Evolutionary conservation across 2,888 invertebrate species (phyloP), one percentile per base, ranked within the genome.

Genomic region (Andrena praecox): DNA sequence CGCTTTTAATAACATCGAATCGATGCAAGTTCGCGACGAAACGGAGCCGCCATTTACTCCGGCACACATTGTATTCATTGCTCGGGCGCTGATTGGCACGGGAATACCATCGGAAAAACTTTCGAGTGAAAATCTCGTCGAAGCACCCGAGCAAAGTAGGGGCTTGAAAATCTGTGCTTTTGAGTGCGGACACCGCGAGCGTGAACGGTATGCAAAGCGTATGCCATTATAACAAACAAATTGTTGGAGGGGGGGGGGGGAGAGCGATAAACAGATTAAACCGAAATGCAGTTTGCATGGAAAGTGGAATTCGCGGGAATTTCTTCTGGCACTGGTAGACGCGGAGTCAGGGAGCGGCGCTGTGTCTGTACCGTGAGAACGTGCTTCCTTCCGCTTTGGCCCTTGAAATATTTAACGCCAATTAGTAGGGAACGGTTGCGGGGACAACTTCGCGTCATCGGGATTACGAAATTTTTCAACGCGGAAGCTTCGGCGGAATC

Each of bases 211-310:
- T 69, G 68, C 68, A 56, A 69, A 78, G 56, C 42, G 63, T 24
- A 5, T 6, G 7, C 62, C 35, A 63, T 78, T 79, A 56, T 68
- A 63, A 68, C 16, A 63, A 78, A 78, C 68, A 79, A 79, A 78
- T 78, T 79, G 42, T 78, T 79, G 56, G 31, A 42, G 35, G 6
- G 24, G n/a, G n/a, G n/a, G 35, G 6, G 24, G 35, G 20, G 29
- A 10, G 20, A n/a, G 68, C 68, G 63, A 63, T 79, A 78, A 79
- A 78, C 79, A 56, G 78, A 69, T 79, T 79, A 79, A 67, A 56
- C 52, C 33, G 31, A 63, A 78, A 33, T 63, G 79, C 48, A 68
- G 78, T 79, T 79, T 79, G 78, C 78, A 79, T 79, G 68, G 78
- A 68, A 79, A 78, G 60, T 77, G 77, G 78, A 77, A 78, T 78